Base-by-base conservation (phyloP, 1,140 invertebrate species). In the Lepidurus arcticus region DNA sequence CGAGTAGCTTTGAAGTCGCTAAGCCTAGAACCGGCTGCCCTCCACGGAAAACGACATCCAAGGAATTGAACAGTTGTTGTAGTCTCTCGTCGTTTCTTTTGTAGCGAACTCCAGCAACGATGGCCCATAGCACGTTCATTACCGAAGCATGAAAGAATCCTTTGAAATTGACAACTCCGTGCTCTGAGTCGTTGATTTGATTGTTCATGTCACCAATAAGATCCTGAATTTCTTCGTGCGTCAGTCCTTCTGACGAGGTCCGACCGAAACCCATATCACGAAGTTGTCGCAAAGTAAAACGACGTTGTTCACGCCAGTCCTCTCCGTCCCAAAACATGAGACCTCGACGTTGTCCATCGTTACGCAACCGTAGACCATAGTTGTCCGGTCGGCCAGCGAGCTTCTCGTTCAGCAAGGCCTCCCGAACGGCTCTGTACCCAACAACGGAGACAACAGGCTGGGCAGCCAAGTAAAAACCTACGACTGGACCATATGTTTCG, bases 351-450 rank as follows among this genome's bases (percentile, higher is more conserved):
- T 75, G 45, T 42, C 44, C 73, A 26, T 53, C 45, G 16, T 24
- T 43, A 44, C 74, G 42, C 42, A 78, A 26, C 45, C 44, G 21
- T 44, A 44, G 73, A 45, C 43, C 44, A 13, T 16, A 44, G 78
- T 88, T 91, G 83, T 92, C 88, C 0, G 92, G 93, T 77, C 93
- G 84, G 0, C 89, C 91, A 80, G 91, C 89, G 81, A 89, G 94
- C 5, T 90, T 90, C 65, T 91, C 90, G 21, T 87, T 85, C 0
- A 85, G 84, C 44, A 93, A 87, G 6, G 92, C 87, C 79, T 90
- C 85, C 7, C 87, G 85, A 3, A 92, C 85, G 24, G 88, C 90
- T 78, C 92, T 86, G 76, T 87, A 87, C 0, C 89, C 89, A 44
- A 26, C 24, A 9, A 78, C 42, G 44, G 87, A 88, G 1, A 92